Evolutionary conservation across 2,797 vertebrate genomes (phyloP).

Genomic region (Enoplosus armatus): DNA sequence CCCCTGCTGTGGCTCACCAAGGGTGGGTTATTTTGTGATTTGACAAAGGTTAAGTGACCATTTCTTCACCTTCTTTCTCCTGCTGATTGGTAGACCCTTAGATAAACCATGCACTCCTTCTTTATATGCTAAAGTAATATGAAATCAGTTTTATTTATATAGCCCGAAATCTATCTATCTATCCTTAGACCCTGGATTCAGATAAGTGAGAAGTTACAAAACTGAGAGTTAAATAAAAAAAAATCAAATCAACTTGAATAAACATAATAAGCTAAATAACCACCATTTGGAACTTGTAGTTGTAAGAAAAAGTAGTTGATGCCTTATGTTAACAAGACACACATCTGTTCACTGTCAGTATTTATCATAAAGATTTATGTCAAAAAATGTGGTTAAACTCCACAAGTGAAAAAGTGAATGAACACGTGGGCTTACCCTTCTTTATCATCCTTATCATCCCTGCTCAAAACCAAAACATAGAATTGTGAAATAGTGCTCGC

Average conservation of each 20-base stretch:
- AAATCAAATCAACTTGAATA: not conserved
- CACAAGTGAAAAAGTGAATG: not conserved
- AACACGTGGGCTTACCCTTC: too few species aligned
- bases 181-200: not conserved
- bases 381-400: not conserved
- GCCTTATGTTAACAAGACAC: not conserved
- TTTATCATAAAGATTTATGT: not conserved
- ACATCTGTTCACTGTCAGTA: not conserved
- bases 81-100: conserved; percentile 29
- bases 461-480: not conserved
- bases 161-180: not conserved
- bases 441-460: not conserved
- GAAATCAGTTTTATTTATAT: not conserved
- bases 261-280: not conserved
- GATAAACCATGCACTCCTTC: conserved; percentile 13
- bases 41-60: conserved; percentile 75
- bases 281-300: not conserved
- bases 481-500: not conserved
- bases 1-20: conserved; percentile 57
- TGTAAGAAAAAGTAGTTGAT: conserved; percentile 3
- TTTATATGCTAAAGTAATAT: not conserved
- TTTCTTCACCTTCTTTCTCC: conserved; percentile 60
- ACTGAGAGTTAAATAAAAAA: conserved; percentile 10
- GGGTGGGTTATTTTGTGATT: conserved; percentile 65
- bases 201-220: not conserved